Conservation (phyloP, 2,888 invertebrate species). For the Brenthis daphne region DNA sequence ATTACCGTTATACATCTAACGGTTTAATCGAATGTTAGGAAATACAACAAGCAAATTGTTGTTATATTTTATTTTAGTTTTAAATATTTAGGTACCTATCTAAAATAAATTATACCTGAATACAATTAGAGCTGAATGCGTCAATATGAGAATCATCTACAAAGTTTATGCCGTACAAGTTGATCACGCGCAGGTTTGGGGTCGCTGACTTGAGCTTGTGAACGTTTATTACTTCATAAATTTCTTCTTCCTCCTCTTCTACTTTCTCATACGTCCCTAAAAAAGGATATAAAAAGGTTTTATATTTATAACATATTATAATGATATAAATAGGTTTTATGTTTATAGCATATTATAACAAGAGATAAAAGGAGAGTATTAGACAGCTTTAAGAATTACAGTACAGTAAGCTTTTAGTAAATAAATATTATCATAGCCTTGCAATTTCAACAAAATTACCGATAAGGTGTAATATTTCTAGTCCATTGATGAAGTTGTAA, state of each 20-base stretch:
- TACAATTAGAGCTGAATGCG: slow-evolving; percentile 97
- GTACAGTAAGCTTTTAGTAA: not conserved
- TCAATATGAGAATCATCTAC: slow-evolving; percentile 99
- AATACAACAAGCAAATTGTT: too few species aligned
- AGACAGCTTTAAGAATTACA: too few species aligned
- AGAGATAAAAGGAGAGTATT: too few species aligned
- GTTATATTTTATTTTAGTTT: too few species aligned
- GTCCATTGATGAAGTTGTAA: slow-evolving; percentile 99
- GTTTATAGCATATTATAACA: not conserved
- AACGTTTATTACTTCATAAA: slow-evolving; percentile 99
- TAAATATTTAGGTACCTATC: too few species aligned
- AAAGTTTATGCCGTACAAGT: slow-evolving; percentile 98
- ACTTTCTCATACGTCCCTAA: slow-evolving; percentile 98
- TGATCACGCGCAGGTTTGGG: slow-evolving; percentile 98
- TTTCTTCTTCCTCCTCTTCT: slow-evolving; percentile 99
- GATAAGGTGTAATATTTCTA: slow-evolving; percentile 98
- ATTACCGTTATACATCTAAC: too few species aligned
- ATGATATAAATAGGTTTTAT: too few species aligned
- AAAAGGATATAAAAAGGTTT: slow-evolving; percentile 10
- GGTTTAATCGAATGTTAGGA: too few species aligned
- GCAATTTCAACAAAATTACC: slow-evolving; percentile 82
- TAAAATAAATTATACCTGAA: slow-evolving; percentile 82
- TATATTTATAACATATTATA: not conserved
- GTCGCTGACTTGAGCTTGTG: slow-evolving; percentile 99
- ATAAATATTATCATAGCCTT: not conserved